A percentile compares a stretch with the other conserved stretches of the same genome.
phyloP scores from a whole-genome alignment of 2,888 invertebrate genomes.

The Macaria notata region DNA sequence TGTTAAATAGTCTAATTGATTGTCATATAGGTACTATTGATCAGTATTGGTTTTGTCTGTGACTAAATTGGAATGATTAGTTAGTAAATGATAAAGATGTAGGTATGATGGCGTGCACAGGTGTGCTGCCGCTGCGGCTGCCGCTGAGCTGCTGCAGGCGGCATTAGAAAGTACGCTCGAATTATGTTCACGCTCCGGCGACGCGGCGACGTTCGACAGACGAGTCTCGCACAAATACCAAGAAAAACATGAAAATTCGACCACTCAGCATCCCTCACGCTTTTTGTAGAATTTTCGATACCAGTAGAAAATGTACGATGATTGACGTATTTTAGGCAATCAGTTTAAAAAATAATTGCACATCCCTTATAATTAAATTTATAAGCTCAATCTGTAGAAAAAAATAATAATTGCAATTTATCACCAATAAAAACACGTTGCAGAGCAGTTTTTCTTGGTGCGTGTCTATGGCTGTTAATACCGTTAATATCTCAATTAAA shows the following conservation, averaged over 20 bases:
- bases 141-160: not conserved
- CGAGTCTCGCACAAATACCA: conserved; percentile 23
- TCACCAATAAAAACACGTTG: not conserved
- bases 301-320: too few species aligned
- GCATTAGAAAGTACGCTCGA: conserved; percentile 26
- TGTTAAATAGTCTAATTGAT: too few species aligned
- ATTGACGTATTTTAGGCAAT: too few species aligned
- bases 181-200: conserved; percentile 28
- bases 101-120: too few species aligned
- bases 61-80: not conserved
- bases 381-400: too few species aligned
- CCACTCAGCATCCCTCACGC: conserved; percentile 2
- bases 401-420: too few species aligned
- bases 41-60: too few species aligned
- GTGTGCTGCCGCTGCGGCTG: not conserved
- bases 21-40: too few species aligned
- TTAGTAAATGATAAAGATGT: not conserved
- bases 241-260: conserved; percentile 15
- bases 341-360: too few species aligned
- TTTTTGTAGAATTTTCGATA: not conserved
- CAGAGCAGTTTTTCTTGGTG: conserved; percentile 8
- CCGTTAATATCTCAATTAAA: conserved; percentile 44
- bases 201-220: conserved; percentile 20
- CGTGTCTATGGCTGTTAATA: conserved; percentile 19
- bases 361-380: too few species aligned